Percentiles rank a stretch among this genome's conserved stretches.
These are phyloP conservation scores for Pseudopleuronectes americanus DNA, from an alignment of 2,797 vertebrate genomes.

Conservation along the genomic window DNA sequence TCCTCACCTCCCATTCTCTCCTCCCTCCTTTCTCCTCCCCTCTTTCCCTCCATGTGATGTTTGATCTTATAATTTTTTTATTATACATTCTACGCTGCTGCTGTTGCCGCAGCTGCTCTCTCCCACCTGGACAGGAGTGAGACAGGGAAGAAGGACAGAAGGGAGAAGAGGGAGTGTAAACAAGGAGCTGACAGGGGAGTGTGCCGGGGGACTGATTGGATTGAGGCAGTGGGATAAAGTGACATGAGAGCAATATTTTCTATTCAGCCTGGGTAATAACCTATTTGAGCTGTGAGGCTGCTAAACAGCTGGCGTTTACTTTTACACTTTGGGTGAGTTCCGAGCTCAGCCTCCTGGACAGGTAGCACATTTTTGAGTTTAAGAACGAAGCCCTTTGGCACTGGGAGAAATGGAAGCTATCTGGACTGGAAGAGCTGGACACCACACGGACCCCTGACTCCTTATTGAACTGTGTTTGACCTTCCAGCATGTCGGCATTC, in stretches of 20 bases:
- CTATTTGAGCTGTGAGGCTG: constrained; percentile 35
- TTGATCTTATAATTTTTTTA: constrained; percentile 50
- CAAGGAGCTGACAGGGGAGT: constrained; percentile 20
- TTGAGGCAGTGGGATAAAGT: constrained; percentile 39
- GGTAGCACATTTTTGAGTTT: neutral
- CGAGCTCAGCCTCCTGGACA: neutral
- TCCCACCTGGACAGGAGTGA: constrained; percentile 55
- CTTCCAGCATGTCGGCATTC: constrained; percentile 83
- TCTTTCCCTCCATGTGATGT: constrained; percentile 46
- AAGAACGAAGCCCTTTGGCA: neutral
- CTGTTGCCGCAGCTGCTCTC: constrained; percentile 28
- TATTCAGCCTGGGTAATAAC: constrained; percentile 46
- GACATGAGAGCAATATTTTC: constrained; percentile 32
- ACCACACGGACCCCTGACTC: constrained; percentile 41
- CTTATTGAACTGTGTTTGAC: constrained; percentile 35
- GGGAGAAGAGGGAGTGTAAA: constrained; percentile 6
- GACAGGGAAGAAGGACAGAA: constrained; percentile 21
- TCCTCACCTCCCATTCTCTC: constrained; percentile 35
- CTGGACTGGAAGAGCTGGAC: neutral
- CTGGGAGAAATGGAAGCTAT: constrained; percentile 8
- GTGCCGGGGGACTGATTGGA: neutral
- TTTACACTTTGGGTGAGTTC: constrained; percentile 15
- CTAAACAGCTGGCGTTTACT: constrained; percentile 1
- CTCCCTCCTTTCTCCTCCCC: constrained; percentile 42
- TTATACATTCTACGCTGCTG: constrained; percentile 13